A percentile compares a stretch with the other conserved stretches of the same genome.
Evolutionary conservation across 2,888 invertebrate genomes (phyloP).

Genomic region (Copidosoma aretas): DNA sequence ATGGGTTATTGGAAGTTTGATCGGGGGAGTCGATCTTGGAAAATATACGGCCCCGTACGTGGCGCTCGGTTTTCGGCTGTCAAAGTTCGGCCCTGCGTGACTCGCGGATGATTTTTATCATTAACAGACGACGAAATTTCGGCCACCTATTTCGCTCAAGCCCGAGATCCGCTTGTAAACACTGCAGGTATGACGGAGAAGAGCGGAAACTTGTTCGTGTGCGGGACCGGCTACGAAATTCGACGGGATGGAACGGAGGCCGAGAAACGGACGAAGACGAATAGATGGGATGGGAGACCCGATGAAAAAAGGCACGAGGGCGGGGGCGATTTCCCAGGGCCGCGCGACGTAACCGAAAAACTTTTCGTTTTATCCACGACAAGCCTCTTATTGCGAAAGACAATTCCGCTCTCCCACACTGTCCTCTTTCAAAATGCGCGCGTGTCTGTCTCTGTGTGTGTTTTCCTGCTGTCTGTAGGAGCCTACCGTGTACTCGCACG

Average conservation of each 20-base stretch:
- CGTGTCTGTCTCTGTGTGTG: too few species aligned
- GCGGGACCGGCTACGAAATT: background rate
- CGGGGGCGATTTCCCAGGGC: background rate
- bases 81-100: too few species aligned
- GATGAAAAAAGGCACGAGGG: background rate
- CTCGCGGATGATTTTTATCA: too few species aligned
- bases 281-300: background rate
- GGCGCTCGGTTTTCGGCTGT: too few species aligned
- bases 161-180: too few species aligned
- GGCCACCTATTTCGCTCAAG: too few species aligned
- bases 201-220: too few species aligned
- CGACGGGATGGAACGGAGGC: background rate
- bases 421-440: too few species aligned
- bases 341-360: constrained; percentile 53
- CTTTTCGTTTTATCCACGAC: constrained; percentile 56
- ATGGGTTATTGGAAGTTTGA: background rate
- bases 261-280: background rate
- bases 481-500: background rate
- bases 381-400: constrained; percentile 58
- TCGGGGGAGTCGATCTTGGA: too few species aligned
- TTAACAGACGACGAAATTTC: too few species aligned
- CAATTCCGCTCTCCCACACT: constrained; percentile 51
- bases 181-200: too few species aligned
- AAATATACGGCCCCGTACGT: too few species aligned
- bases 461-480: background rate